Base-by-base conservation (phyloP, 2,797 vertebrate genomes). In the Rhadinocentrus ornatus region DNA sequence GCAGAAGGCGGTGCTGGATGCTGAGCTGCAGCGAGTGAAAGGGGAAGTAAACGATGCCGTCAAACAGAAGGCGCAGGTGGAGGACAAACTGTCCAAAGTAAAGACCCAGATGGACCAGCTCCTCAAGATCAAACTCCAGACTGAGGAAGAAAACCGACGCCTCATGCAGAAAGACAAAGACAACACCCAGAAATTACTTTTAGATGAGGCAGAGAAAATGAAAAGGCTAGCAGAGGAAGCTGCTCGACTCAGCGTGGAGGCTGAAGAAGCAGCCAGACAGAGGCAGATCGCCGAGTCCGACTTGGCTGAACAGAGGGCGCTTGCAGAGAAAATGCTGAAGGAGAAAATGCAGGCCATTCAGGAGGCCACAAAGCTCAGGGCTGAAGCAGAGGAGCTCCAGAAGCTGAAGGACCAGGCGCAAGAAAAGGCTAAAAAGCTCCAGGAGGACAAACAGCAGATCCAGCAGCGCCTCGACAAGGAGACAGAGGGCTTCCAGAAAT, bases 281-380 rank as follows among this genome's bases (percentile, higher is more conserved):
- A 93, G 98, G 80, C 88, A 96, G 86, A 76, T 93, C 3, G 96
- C 97, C 0, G 98, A 99, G 81, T 86, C 95, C 0, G 95, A 97
- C 86, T 80, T 99, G 63, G 94, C 94, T 0, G 94, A 96, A 71
- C 98, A 99, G 89, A 95, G 97, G 58, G 94, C 91, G 0, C 90
- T 99, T 53, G 96, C 96, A 0, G 98, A 98, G 78, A 96, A 96
- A 87, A 97, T 98, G 94, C 92, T 98, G 1, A 97, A 97, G 78
- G 98, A 99, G 88, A 99, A 99, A 90, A 97, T 97, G 95, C 96
- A 97, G 90, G 98, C 97, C 0, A 95, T 98, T 62, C 96, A 97
- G 85, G 97, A 99, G 84, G 97, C 98, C 32, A 94, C 93, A 0
- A 94, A 94, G 70, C 94, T 99, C 52, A 96, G 95, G 83, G 96